Evolutionary conservation across 2,113 vertebrate species (phyloP).

Genomic region (Myrmecophaga tridactyla): DNA sequence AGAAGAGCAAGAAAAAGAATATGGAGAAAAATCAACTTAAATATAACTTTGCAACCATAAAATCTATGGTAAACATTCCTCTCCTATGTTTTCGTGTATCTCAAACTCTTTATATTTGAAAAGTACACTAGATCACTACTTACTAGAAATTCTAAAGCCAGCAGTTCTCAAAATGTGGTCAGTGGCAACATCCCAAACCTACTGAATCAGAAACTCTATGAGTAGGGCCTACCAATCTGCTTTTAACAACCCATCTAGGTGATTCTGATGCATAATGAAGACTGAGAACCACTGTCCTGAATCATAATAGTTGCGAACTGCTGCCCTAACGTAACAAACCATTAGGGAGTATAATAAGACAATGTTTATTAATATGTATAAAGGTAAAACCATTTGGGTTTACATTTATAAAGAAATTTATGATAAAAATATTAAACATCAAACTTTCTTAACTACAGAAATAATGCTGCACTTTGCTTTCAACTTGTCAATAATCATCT

Average conservation of each 20-base stretch:
- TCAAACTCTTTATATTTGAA: background rate
- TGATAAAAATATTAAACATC: conserved; percentile 6
- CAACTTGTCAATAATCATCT: background rate
- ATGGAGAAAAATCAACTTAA: conserved; percentile 9
- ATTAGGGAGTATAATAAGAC: background rate
- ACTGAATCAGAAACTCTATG: background rate
- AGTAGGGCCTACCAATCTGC: background rate
- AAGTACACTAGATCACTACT: background rate
- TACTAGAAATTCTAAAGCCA: background rate
- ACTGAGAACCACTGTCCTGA: background rate
- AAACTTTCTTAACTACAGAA: conserved; percentile 11
- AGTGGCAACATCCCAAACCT: background rate
- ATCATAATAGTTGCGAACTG: no score
- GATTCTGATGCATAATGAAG: background rate
- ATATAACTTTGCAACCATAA: background rate
- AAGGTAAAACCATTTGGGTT: background rate
- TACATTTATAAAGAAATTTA: background rate
- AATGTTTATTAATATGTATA: background rate
- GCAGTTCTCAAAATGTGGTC: background rate
- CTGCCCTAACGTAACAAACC: background rate
- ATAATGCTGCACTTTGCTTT: background rate
- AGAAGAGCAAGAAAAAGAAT: conserved; percentile 10
- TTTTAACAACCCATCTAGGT: background rate
- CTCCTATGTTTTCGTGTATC: background rate
- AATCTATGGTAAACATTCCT: background rate